A percentile compares a stretch with the other conserved stretches of the same genome.
Conservation (phyloP, 2,797 vertebrate genomes). For the Anguilla pacifica region DNA sequence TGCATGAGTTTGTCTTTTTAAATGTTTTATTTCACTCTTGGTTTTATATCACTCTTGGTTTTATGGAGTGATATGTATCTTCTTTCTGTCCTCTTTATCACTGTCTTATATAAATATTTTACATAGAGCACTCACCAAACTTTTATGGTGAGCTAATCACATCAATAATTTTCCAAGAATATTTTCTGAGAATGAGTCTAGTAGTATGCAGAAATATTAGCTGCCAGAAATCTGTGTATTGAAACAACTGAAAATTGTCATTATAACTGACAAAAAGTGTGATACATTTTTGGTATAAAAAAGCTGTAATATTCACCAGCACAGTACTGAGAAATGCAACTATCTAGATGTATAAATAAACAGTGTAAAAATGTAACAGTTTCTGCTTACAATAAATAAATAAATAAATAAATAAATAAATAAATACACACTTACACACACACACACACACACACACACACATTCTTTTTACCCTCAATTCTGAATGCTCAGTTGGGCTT, state of each 20-base stretch:
- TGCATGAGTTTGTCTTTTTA: not conserved
- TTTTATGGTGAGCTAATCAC: constrained; percentile 1
- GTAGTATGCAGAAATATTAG: not conserved
- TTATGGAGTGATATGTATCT: not conserved
- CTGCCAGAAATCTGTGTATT: not conserved
- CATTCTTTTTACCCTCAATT: not conserved
- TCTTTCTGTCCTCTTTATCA: not conserved
- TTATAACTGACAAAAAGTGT: not conserved
- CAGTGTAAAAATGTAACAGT: not conserved
- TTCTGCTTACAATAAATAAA: not conserved
- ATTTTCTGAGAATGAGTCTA: not conserved
- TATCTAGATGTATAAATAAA: not conserved
- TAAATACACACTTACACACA: too few species aligned
- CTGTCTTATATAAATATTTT: constrained; percentile 15
- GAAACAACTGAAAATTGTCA: not conserved
- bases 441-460: not conserved
- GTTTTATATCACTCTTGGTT: constrained; percentile 2
- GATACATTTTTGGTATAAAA: not conserved
- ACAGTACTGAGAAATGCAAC: too few species aligned
- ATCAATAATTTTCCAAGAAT: constrained; percentile 19
- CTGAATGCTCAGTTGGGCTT: not conserved
- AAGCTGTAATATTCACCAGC: too few species aligned
- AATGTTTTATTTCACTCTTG: not conserved
- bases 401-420: not conserved
- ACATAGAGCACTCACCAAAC: constrained; percentile 1